phyloP scores from a whole-genome alignment of 2,113 vertebrate genomes.

The Hassar affinis region DNA sequence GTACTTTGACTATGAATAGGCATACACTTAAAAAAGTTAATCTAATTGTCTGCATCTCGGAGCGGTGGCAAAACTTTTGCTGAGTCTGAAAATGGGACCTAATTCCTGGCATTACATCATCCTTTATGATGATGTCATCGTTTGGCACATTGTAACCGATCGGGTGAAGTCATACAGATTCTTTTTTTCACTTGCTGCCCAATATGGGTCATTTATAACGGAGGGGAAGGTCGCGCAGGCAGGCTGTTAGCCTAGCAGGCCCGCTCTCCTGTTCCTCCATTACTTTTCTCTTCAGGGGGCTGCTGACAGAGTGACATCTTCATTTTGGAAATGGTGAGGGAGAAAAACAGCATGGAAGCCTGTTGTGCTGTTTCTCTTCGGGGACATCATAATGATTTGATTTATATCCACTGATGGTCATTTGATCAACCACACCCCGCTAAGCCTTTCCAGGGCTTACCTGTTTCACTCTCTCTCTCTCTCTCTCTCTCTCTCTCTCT shows the following conservation, averaged over 20 bases:
- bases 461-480: conserved; percentile 17
- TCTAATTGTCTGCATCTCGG: not conserved
- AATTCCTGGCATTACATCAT: conserved; percentile 59
- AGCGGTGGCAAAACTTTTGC: conserved; percentile 25
- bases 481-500: conserved; percentile 13
- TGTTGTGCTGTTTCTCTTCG: conserved; percentile 46
- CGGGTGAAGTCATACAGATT: conserved; percentile 51
- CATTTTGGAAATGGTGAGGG: conserved; percentile 19
- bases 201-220: conserved; percentile 46
- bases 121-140: conserved; percentile 61
- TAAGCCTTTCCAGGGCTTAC: conserved; percentile 16
- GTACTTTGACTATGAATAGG: not conserved
- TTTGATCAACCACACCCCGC: conserved; percentile 48
- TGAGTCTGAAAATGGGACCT: conserved; percentile 51
- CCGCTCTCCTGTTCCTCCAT: conserved; percentile 35
- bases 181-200: conserved; percentile 34
- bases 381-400: conserved; percentile 55
- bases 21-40: not conserved
- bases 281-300: conserved; percentile 36
- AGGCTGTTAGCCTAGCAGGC: conserved; percentile 30
- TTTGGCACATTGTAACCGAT: conserved; percentile 53
- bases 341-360: conserved; percentile 18
- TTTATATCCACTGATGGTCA: conserved; percentile 54
- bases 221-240: conserved; percentile 33
- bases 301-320: conserved; percentile 48